A percentile compares a stretch with the other conserved stretches of the same genome.
phyloP scores from a whole-genome alignment of 2,797 vertebrate genomes.

The Hypotaenidia philippensis region DNA sequence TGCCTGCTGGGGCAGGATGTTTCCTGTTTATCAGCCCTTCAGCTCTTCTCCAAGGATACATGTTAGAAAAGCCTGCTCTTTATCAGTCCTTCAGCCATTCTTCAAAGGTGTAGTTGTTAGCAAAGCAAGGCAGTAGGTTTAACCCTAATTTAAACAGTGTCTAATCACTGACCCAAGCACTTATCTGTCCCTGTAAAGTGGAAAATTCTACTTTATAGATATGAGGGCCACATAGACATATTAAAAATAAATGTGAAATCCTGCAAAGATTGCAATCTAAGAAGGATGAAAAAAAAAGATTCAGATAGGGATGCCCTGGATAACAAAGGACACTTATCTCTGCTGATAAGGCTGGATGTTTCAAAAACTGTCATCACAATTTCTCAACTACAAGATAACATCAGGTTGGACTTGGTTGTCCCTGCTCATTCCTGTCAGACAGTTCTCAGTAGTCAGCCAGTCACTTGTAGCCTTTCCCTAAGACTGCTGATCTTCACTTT shows the following conservation, averaged over 20 bases:
- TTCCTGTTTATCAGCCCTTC: too few species aligned
- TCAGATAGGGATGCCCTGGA: not conserved
- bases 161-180: too few species aligned
- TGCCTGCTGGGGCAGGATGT: too few species aligned
- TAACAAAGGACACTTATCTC: not conserved
- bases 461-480: not conserved
- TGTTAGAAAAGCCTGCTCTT: too few species aligned
- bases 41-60: too few species aligned
- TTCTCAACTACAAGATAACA: not conserved
- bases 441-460: not conserved
- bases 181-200: too few species aligned
- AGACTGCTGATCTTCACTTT: not conserved
- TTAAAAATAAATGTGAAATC: not conserved
- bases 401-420: not conserved
- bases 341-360: not conserved
- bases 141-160: too few species aligned
- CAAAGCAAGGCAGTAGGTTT: too few species aligned
- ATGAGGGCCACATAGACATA: not conserved
- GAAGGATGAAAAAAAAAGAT: not conserved
- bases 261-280: not conserved
- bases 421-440: not conserved
- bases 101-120: too few species aligned
- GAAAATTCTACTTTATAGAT: too few species aligned
- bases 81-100: too few species aligned
- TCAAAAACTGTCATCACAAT: not conserved